Conservation (phyloP, 2,113 vertebrate genomes). For the Prochilodus magdalenae region DNA sequence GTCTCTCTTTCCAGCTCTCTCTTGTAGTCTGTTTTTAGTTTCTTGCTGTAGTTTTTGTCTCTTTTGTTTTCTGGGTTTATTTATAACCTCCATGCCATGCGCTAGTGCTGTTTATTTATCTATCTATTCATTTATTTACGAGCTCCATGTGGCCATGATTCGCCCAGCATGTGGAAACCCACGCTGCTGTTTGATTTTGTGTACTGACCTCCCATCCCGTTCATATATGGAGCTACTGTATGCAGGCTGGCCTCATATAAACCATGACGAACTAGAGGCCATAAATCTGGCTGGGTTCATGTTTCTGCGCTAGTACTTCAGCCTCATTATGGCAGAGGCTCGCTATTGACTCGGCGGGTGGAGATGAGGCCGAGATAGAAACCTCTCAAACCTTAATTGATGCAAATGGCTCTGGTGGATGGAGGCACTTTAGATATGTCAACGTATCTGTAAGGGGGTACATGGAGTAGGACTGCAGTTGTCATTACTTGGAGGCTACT, state of each 20-base stretch:
- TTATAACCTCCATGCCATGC: constrained; percentile 37
- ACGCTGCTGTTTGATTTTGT: background rate
- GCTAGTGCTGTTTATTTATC: constrained; percentile 40
- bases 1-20: background rate
- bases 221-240: background rate
- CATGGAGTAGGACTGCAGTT: background rate
- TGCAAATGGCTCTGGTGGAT: constrained; percentile 24
- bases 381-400: constrained; percentile 40
- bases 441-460: constrained; percentile 12
- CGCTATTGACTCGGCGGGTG: background rate
- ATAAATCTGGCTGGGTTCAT: background rate
- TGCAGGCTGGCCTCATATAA: background rate
- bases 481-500: background rate
- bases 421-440: constrained; percentile 37
- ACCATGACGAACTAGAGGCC: no score
- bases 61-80: constrained; percentile 61
- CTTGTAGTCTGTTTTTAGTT: background rate
- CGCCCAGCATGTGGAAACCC: constrained; percentile 6
- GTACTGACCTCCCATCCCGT: background rate
- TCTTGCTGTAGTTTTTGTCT: constrained; percentile 48
- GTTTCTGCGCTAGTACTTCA: background rate
- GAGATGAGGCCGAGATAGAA: constrained; percentile 36
- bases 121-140: constrained; percentile 44
- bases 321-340: background rate
- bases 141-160: constrained; percentile 11